phyloP scores from a whole-genome alignment of 2,888 invertebrate species.

The Drosophila prolongata region DNA sequence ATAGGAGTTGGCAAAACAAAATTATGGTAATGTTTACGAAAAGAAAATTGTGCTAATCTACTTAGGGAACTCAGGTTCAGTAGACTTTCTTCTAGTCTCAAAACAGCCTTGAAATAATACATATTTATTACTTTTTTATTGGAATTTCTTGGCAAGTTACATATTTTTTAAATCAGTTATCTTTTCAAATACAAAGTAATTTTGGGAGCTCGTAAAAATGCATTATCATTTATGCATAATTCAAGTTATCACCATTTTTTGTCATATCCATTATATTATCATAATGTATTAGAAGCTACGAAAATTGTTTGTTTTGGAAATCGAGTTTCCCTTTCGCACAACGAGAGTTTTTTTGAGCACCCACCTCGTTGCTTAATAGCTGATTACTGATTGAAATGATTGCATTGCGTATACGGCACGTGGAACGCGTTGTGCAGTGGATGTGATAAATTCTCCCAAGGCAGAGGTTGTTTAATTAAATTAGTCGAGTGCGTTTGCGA shows the following conservation, averaged over 20 bases:
- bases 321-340: background rate
- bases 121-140: too few species aligned
- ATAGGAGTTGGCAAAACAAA: constrained; percentile 4
- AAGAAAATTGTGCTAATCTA: background rate
- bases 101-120: too few species aligned
- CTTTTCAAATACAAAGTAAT: too few species aligned
- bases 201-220: background rate
- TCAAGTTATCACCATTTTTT: background rate
- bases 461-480: constrained; percentile 55
- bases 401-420: constrained; percentile 49
- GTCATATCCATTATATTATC: background rate
- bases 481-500: constrained; percentile 19
- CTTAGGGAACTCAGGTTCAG: background rate
- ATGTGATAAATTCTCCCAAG: constrained; percentile 32
- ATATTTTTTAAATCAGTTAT: too few species aligned
- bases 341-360: background rate
- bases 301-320: constrained; percentile 8
- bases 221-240: background rate
- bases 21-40: constrained; percentile 6
- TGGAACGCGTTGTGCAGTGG: constrained; percentile 23
- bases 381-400: constrained; percentile 52
- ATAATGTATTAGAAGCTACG: background rate
- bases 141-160: too few species aligned
- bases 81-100: background rate
- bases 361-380: constrained; percentile 46